Conservation (phyloP, 2,888 invertebrate species). For the Lepidochitona cinerea region DNA sequence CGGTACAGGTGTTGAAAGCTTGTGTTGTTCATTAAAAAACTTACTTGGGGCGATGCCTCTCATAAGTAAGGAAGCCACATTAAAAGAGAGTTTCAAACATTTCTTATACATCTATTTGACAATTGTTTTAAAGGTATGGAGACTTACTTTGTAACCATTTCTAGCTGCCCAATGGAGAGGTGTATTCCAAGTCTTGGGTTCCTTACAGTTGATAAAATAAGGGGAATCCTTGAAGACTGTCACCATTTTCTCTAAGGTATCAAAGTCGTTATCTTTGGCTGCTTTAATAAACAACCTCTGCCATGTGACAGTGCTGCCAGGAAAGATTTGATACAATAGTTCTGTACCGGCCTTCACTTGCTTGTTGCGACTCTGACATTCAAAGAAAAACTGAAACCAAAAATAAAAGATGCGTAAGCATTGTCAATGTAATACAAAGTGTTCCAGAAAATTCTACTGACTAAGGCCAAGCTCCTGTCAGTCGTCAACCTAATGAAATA, state of each 20-base stretch:
- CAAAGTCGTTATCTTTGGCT: constrained; percentile 62
- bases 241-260: constrained; percentile 64
- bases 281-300: constrained; percentile 61
- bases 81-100: too few relatives aligned
- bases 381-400: constrained; percentile 61
- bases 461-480: too few relatives aligned
- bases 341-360: constrained; percentile 54
- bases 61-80: too few relatives aligned
- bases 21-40: too few relatives aligned
- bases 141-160: constrained; percentile 65
- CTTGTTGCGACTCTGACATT: constrained; percentile 65
- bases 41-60: too few relatives aligned
- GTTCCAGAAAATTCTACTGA: not conserved
- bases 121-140: too few relatives aligned
- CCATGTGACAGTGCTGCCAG: constrained; percentile 63
- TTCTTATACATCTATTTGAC: too few relatives aligned
- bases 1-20: too few relatives aligned
- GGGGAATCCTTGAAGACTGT: constrained; percentile 62
- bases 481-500: too few relatives aligned
- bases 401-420: not conserved
- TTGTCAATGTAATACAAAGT: not conserved
- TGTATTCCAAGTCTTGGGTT: constrained; percentile 62
- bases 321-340: constrained; percentile 69
- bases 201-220: constrained; percentile 65
- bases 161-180: constrained; percentile 65